These are phyloP conservation scores for Anas capensis DNA, from an alignment of 2,797 vertebrate species.

Conservation along the genomic window DNA sequence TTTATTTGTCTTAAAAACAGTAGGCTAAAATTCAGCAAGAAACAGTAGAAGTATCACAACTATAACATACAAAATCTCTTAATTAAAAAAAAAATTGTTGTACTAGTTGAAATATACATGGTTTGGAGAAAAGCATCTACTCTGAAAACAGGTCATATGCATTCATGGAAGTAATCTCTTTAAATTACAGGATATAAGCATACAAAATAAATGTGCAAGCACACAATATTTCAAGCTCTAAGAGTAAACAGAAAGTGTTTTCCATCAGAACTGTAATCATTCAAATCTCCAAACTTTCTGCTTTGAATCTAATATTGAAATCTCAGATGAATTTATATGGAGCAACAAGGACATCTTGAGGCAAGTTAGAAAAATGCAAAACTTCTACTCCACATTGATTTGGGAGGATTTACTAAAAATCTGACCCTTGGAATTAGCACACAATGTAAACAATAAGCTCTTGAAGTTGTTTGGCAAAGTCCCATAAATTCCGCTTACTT, in stretches of 20 bases:
- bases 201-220: conserved; percentile 19
- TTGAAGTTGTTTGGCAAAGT: background rate
- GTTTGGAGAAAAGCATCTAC: background rate
- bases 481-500: background rate
- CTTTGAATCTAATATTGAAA: background rate
- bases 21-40: conserved; percentile 22
- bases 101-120: background rate
- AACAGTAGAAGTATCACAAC: background rate
- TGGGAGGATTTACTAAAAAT: rapidly evolving
- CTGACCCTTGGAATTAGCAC: background rate
- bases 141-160: background rate
- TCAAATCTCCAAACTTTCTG: background rate
- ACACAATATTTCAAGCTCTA: background rate
- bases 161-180: background rate
- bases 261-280: background rate
- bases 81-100: background rate
- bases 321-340: background rate
- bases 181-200: conserved; percentile 59
- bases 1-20: conserved; percentile 52
- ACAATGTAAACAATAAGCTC: background rate
- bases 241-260: background rate
- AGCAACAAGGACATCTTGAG: conserved; percentile 76
- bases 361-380: conserved; percentile 52
- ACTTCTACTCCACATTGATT: background rate
- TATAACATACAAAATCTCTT: background rate